These are phyloP conservation scores for Aspidiotus rigidus DNA, from an alignment of 2,888 invertebrate genomes.

Conservation along the genomic window DNA sequence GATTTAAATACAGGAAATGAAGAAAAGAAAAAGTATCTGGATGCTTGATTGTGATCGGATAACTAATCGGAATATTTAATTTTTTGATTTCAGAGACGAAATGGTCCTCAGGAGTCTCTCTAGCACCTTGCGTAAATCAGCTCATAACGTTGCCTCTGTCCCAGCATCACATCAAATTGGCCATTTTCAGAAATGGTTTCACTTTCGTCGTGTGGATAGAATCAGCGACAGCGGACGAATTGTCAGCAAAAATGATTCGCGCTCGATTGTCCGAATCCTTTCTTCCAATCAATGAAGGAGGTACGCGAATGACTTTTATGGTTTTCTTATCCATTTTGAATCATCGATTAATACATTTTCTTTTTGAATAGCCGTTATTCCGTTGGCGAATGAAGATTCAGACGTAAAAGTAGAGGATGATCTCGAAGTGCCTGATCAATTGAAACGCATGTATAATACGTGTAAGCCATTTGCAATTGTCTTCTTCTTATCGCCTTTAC, in stretches of 20 bases:
- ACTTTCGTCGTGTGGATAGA: constrained; percentile 48
- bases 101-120: constrained; percentile 44
- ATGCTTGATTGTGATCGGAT: neutral
- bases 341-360: neutral
- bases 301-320: neutral
- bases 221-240: constrained; percentile 57
- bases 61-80: constrained; percentile 37
- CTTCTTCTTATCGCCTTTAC: no score
- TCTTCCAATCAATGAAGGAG: constrained; percentile 11
- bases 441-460: neutral
- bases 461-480: neutral
- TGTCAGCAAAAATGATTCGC: constrained; percentile 26
- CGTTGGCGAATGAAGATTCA: neutral
- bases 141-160: constrained; percentile 39
- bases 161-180: constrained; percentile 43
- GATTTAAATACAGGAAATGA: neutral
- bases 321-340: neutral
- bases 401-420: neutral
- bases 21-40: neutral
- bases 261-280: constrained; percentile 23
- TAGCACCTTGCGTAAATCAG: constrained; percentile 36
- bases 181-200: constrained; percentile 47
- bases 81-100: constrained; percentile 46
- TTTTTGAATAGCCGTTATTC: neutral
- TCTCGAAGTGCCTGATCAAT: neutral